A percentile compares a stretch with the other conserved stretches of the same genome.
Conservation (phyloP, 2,113 vertebrate species). For the Petrocephalus microphthalmus region DNA sequence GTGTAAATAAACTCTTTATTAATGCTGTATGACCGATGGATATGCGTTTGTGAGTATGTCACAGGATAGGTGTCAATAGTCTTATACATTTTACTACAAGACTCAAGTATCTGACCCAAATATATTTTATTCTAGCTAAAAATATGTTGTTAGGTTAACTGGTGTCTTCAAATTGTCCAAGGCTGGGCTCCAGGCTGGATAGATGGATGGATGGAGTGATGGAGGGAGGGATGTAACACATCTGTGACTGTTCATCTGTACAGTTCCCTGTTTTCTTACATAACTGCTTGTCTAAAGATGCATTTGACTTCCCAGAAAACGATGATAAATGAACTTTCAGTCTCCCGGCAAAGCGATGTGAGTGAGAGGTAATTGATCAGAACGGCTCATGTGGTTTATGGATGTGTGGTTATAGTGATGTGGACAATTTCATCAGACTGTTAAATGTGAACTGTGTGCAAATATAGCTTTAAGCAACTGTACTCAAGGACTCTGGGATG, state of each 20-base stretch:
- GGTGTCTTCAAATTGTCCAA: neutral
- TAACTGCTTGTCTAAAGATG: neutral
- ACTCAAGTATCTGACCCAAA: neutral
- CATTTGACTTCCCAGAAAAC: neutral
- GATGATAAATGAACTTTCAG: constrained; percentile 20
- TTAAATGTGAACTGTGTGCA: constrained; percentile 4
- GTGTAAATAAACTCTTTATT: neutral
- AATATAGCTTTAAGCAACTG: constrained; percentile 19
- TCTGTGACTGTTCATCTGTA: neutral
- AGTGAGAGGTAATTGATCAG: constrained; percentile 19
- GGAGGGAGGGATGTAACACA: neutral
- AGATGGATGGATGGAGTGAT: neutral
- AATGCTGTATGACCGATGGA: neutral
- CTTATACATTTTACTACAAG: neutral
- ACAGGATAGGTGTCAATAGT: neutral
- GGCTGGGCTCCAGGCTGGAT: neutral
- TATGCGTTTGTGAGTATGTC: neutral
- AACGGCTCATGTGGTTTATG: constrained; percentile 25
- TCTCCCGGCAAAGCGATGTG: constrained; percentile 19
- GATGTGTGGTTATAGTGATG: constrained; percentile 20
- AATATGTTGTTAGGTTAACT: neutral
- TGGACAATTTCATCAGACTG: constrained; percentile 30
- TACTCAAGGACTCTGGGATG: constrained; percentile 19
- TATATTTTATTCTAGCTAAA: neutral
- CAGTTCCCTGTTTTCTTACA: neutral